Percentiles rank a stretch among this genome's conserved stretches.
phyloP scores from a whole-genome alignment of 2,797 vertebrate genomes.

The Otus scops region DNA sequence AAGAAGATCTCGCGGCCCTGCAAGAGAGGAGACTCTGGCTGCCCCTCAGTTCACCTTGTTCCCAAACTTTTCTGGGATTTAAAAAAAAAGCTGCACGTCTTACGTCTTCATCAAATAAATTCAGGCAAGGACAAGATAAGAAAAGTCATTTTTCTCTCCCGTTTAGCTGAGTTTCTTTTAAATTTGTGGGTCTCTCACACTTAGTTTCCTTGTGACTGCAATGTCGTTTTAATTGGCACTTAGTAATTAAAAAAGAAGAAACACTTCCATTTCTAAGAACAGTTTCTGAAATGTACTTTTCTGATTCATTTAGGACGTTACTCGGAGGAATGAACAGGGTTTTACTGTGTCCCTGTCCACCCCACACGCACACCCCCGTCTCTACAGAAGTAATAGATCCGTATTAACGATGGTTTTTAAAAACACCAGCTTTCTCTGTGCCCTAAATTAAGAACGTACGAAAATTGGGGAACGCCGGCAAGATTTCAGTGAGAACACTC shows the following conservation, averaged over 20 bases:
- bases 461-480: neutral
- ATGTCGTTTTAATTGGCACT: neutral
- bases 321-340: neutral
- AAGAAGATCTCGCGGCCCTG: neutral
- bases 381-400: neutral
- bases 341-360: neutral
- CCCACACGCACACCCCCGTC: neutral
- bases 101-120: neutral
- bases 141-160: neutral
- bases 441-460: neutral
- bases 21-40: neutral
- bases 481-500: neutral
- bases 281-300: neutral
- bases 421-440: neutral
- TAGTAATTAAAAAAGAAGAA: neutral
- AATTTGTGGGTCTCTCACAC: neutral
- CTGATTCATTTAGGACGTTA: neutral
- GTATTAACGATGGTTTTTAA: fast-evolving
- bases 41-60: neutral
- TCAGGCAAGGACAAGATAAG: neutral
- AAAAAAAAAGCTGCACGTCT: neutral
- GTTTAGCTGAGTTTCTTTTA: neutral
- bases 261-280: neutral
- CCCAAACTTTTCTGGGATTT: neutral
- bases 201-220: neutral